These are phyloP conservation scores for Ornithoptera priamus DNA, from an alignment of 2,888 invertebrate species.

Conservation along the genomic window DNA sequence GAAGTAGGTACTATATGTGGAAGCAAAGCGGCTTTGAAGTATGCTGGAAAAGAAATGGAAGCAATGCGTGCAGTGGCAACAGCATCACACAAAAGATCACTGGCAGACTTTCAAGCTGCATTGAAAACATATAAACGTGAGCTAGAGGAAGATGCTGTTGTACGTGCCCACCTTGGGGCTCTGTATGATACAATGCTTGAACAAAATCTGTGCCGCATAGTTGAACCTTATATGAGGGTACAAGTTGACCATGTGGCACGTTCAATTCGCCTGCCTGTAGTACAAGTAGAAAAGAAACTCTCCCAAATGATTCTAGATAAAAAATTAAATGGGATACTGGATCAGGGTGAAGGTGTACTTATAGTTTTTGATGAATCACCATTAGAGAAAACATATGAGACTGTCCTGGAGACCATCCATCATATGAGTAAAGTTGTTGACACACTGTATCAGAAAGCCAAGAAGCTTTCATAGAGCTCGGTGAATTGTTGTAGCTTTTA, in stretches of 20 bases:
- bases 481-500: constrained; percentile 74
- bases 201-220: constrained; percentile 98
- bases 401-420: constrained; percentile 97
- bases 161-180: constrained; percentile 97
- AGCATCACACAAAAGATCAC: constrained; percentile 96
- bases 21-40: constrained; percentile 97
- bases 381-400: constrained; percentile 98
- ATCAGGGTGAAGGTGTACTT: constrained; percentile 98
- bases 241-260: constrained; percentile 96
- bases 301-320: constrained; percentile 99
- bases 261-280: constrained; percentile 91
- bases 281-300: constrained; percentile 98
- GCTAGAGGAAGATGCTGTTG: constrained; percentile 97
- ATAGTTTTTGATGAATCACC: constrained; percentile 98
- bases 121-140: constrained; percentile 92
- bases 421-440: constrained; percentile 99
- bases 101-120: constrained; percentile 97
- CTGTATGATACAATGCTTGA: constrained; percentile 99
- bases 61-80: constrained; percentile 99
- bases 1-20: constrained; percentile 97
- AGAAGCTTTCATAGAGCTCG: constrained; percentile 91
- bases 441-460: constrained; percentile 99
- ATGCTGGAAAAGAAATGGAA: constrained; percentile 96
- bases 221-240: constrained; percentile 98
- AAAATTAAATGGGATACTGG: constrained; percentile 97